Conservation (phyloP, 2,888 invertebrate genomes). For the Sminthurides aquaticus region DNA sequence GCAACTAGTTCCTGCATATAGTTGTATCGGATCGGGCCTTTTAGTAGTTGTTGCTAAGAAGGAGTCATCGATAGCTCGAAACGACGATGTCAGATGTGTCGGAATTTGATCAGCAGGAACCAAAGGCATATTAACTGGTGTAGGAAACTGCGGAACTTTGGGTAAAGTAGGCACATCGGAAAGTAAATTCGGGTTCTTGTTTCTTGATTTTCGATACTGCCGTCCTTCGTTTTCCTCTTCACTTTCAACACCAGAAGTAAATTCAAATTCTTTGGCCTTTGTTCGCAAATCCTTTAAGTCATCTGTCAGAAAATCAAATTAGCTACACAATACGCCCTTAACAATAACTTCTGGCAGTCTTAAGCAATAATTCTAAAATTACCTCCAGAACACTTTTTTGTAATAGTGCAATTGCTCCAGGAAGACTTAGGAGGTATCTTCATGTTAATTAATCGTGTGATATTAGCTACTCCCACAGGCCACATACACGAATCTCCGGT, state of each 20-base stretch:
- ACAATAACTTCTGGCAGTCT: neutral
- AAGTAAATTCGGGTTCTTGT: neutral
- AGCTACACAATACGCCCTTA: too few relatives aligned
- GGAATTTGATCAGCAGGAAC: too few relatives aligned
- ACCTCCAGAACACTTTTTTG: neutral
- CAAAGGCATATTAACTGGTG: too few relatives aligned
- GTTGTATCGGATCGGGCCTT: too few relatives aligned
- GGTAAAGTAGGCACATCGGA: neutral
- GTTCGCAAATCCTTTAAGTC: neutral
- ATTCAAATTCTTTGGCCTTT: neutral
- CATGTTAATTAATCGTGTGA: neutral
- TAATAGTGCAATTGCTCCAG: neutral
- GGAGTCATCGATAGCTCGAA: too few relatives aligned
- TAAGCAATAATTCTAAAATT: neutral
- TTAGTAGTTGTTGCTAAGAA: too few relatives aligned
- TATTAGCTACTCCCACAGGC: neutral
- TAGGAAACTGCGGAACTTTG: too few relatives aligned
- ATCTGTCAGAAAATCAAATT: neutral
- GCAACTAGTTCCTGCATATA: too few relatives aligned
- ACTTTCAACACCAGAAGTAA: neutral
- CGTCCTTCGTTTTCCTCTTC: neutral
- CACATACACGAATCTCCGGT: neutral
- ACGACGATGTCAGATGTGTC: too few relatives aligned
- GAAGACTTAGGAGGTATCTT: neutral
- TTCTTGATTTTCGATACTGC: neutral